phyloP scores from a whole-genome alignment of 2,888 invertebrate genomes.

The Ormyrus rosae region DNA sequence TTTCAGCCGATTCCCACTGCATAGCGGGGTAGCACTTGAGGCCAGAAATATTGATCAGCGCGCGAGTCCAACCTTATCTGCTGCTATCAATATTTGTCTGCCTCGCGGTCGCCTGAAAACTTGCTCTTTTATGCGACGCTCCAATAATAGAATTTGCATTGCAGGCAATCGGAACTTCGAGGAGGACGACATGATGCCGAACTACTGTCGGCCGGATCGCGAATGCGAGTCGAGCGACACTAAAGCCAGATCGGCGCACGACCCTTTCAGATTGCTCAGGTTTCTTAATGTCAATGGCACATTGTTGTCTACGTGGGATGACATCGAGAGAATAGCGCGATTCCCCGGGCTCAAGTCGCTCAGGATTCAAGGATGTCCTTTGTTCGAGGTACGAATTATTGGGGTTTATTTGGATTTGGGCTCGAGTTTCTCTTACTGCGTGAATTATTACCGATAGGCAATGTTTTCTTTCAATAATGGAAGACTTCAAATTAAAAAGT shows the following conservation, averaged over 20 bases:
- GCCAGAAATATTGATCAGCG: constrained; percentile 15
- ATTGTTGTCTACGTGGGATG: constrained; percentile 89
- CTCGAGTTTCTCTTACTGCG: too few species aligned
- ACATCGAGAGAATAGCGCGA: constrained; percentile 89
- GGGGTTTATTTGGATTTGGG: not conserved
- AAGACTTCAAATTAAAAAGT: too few species aligned
- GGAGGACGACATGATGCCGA: constrained; percentile 66
- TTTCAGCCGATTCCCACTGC: constrained; percentile 1
- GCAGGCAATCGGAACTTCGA: constrained; percentile 64
- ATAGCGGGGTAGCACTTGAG: too few species aligned
- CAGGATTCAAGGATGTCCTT: constrained; percentile 85
- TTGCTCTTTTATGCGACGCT: not conserved
- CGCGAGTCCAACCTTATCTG: not conserved
- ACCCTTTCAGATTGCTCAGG: constrained; percentile 81
- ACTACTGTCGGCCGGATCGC: constrained; percentile 76
- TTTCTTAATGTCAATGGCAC: constrained; percentile 92
- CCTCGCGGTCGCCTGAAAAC: not conserved
- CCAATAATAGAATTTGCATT: not conserved
- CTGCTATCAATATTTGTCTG: not conserved
- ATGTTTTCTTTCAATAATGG: too few species aligned
- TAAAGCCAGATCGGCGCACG: constrained; percentile 71
- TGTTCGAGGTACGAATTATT: constrained; percentile 76
- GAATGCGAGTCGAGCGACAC: constrained; percentile 78
- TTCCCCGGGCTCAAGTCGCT: constrained; percentile 91
- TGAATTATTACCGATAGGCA: too few species aligned